phyloP scores from a whole-genome alignment of 2,797 vertebrate genomes.

The Cetoscarus ocellatus region DNA sequence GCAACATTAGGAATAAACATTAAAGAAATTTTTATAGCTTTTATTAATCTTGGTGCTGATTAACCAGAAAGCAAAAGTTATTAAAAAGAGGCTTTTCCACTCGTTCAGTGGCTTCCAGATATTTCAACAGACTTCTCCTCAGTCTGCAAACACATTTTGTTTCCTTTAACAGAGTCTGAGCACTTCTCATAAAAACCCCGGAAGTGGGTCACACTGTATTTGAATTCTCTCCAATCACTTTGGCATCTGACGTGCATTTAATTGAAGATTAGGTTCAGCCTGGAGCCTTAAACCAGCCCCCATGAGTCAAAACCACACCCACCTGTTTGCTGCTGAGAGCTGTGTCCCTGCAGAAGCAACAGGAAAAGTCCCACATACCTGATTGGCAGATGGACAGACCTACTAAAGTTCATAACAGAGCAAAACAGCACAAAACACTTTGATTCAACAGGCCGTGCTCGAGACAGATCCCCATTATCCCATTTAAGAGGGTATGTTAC shows the following conservation, averaged over 20 bases:
- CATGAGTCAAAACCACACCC: not conserved
- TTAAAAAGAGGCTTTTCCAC: too few species aligned
- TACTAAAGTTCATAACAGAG: not conserved
- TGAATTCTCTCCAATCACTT: slow-evolving; percentile 23
- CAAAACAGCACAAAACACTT: not conserved
- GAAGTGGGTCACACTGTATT: slow-evolving; percentile 23
- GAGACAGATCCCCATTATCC: too few species aligned
- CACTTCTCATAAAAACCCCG: not conserved
- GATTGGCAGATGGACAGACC: slow-evolving; percentile 36
- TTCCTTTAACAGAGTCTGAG: not conserved
- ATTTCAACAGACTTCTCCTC: not conserved
- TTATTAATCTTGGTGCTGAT: too few species aligned
- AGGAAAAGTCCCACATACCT: slow-evolving; percentile 29
- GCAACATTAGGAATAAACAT: too few species aligned
- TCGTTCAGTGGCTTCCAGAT: not conserved
- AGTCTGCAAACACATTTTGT: not conserved
- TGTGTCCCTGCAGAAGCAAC: not conserved
- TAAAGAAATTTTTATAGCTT: too few species aligned
- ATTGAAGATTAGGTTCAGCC: slow-evolving; percentile 25
- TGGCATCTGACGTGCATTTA: slow-evolving; percentile 18
- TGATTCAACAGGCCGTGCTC: too few species aligned
- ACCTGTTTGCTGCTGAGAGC: not conserved
- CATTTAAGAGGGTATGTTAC: too few species aligned
- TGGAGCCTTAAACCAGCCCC: not conserved
- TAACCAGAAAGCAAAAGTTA: too few species aligned